Evolutionary conservation across 2,888 invertebrate species (phyloP), one percentile per base, ranked within the genome.

Genomic region (Palloptera scutellata): DNA sequence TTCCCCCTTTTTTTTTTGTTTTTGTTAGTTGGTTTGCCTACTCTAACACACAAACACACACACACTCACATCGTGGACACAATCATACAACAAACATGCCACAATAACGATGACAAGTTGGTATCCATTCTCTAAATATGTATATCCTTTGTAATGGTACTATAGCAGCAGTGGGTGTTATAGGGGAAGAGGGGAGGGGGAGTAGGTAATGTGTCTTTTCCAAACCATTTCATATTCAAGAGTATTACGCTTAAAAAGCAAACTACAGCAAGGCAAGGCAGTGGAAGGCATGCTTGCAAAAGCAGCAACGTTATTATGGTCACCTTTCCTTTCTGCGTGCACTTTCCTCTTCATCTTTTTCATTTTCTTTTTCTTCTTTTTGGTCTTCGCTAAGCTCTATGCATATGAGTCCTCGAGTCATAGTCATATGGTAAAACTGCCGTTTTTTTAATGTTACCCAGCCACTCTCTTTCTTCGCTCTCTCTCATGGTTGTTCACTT

Each of bases 151-250:
- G 30, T 30, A 30, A 30, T 30, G 30, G 30, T 30, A 30, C 30
- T 8, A 12, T n/a, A 45, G 20, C 20, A 17, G 60, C 60, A 45
- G 43, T 48, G 12, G 48, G 12, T n/a, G 48, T 2, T 48, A 15
- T 43, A 43, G 45, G 12, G 12, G 48, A n/a, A 48, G 15, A 3
- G 12, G 15, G 13, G 13, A 64, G 57, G 61, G 61, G 61, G 64
- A 67, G 70, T 73, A 61, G 69, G 60, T 52, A 68, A 69, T 64
- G 66, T 45, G 61, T 65, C 59, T 64, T 73, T 78, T 76, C 73
- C 75, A 74, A 72, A 61, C 75, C 70, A 77, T 78, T 79, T 78
- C 78, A 78, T 79, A 79, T 79, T 79, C 78, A 77, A 76, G 76
- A 64, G 68, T 59, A 65, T 48, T 48, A 13, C 15, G 48, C 67